Evolutionary conservation across 2,888 invertebrate species (phyloP), one percentile per base, ranked within the genome.

Genomic region (Scaptomyza parva): DNA sequence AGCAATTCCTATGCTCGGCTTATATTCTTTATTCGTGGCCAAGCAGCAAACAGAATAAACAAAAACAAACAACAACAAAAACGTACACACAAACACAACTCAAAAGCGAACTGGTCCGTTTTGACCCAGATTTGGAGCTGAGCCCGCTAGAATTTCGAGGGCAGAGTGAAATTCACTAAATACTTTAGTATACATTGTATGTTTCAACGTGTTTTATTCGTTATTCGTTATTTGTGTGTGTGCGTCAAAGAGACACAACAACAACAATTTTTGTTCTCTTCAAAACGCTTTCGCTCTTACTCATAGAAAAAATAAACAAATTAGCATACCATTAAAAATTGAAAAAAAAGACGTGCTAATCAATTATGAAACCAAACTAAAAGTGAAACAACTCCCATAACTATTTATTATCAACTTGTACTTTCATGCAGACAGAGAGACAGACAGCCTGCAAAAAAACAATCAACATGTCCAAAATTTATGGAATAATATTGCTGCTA

Each of bases 351-450:
- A 82, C 78, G 79, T 79, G 81, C 74, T 83, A 86, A 88, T 81
- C 60, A 88, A 83, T 86, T 88, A 86, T 75, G 77, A 86, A 76
- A 79, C 70, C 59, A 55, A 69, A 52, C 65, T 53, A 83, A 80
- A 81, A 84, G 84, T 75, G 74, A 71, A 74, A 76, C 74, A 85
- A 44, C 45, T 12, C 54, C 53, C 53, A 54, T 65, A 66, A 53
- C 44, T 72, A 48, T 47, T 51, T 55, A 52, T 48, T 55, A 37
- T 57, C 39, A 57, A 88, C 88, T 89, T 88, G 86, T 89, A 86
- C 88, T 90, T 89, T 89, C 74, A 75, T 74, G 47, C 75, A 84
- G 76, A 61, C 65, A 40, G 18, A 48, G n/a, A n/a, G n/a, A n/a
- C n/a, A n/a, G n/a, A n/a, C n/a, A n/a, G n/a, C n/a, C n/a, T n/a